These are phyloP conservation scores for Podiceps cristatus DNA, from an alignment of 2,113 vertebrate genomes.

Conservation along the genomic window DNA sequence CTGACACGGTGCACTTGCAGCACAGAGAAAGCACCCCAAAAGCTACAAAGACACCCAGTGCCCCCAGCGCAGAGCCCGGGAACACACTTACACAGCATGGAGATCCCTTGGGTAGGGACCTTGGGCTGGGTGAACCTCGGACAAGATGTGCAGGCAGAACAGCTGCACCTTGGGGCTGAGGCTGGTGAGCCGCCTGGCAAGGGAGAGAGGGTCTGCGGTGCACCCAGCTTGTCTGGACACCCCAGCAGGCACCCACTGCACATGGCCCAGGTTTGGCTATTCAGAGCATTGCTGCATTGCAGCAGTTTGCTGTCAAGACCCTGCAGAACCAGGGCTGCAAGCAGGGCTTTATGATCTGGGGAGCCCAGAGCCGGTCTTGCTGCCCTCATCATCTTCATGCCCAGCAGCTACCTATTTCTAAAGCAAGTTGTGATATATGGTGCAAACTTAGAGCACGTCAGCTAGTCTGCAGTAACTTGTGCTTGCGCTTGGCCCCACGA, in stretches of 20 bases:
- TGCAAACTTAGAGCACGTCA: not conserved
- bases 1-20: not conserved
- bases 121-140: not conserved
- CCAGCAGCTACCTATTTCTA: not conserved
- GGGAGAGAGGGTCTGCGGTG: not conserved
- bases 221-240: not conserved
- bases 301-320: not conserved
- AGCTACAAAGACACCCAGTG: not conserved
- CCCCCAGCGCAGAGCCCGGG: rapidly evolving
- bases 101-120: not conserved
- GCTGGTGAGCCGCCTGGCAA: not conserved
- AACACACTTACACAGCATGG: not conserved
- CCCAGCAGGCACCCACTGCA: not conserved
- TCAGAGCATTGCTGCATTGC: not conserved
- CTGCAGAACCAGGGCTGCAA: not conserved
- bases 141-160: not conserved
- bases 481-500: not conserved
- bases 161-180: not conserved
- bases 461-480: not conserved
- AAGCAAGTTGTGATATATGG: not conserved
- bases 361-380: not conserved
- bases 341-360: not conserved
- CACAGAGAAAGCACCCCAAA: not conserved
- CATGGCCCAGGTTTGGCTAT: not conserved
- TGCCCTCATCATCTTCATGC: not conserved